phyloP scores from a whole-genome alignment of 2,888 invertebrate genomes.

The Tetramorium bicarinatum region DNA sequence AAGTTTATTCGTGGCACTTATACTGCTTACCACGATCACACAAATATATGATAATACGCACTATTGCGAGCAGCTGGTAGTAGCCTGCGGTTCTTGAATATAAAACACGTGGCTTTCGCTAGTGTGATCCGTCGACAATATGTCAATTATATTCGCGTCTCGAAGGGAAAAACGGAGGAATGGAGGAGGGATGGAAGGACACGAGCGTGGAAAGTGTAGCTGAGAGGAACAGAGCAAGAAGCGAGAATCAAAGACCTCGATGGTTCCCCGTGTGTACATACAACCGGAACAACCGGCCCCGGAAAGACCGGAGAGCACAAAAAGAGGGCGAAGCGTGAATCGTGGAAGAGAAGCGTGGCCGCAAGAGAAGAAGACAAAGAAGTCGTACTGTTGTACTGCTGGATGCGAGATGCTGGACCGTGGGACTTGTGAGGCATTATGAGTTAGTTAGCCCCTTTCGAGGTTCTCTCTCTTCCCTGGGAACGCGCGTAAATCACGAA shows the following conservation, averaged over 20 bases:
- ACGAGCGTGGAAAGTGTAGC: conserved; percentile 39
- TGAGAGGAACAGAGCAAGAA: conserved; percentile 46
- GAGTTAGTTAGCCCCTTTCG: conserved; percentile 40
- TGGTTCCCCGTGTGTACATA: conserved; percentile 36
- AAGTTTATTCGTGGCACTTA: conserved; percentile 17
- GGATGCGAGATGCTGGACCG: conserved; percentile 38
- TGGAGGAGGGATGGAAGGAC: neutral
- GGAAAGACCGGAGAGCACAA: conserved; percentile 51
- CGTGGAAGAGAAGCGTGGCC: conserved; percentile 46
- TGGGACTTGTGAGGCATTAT: conserved; percentile 38
- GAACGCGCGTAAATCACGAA: conserved; percentile 32
- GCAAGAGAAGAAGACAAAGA: conserved; percentile 47
- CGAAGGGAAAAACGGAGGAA: neutral
- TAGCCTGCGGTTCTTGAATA: conserved; percentile 4
- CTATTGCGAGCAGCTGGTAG: conserved; percentile 51
- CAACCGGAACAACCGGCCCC: conserved; percentile 53
- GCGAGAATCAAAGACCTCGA: conserved; percentile 32
- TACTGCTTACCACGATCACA: neutral
- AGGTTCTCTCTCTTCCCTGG: conserved; percentile 44
- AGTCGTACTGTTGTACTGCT: conserved; percentile 37
- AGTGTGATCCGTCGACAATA: conserved; percentile 36
- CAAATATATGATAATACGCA: neutral
- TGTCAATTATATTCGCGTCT: conserved; percentile 38
- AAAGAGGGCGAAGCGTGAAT: conserved; percentile 55
- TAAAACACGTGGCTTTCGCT: conserved; percentile 16